phyloP scores from a whole-genome alignment of 2,797 vertebrate genomes.

The Brotula barbata region DNA sequence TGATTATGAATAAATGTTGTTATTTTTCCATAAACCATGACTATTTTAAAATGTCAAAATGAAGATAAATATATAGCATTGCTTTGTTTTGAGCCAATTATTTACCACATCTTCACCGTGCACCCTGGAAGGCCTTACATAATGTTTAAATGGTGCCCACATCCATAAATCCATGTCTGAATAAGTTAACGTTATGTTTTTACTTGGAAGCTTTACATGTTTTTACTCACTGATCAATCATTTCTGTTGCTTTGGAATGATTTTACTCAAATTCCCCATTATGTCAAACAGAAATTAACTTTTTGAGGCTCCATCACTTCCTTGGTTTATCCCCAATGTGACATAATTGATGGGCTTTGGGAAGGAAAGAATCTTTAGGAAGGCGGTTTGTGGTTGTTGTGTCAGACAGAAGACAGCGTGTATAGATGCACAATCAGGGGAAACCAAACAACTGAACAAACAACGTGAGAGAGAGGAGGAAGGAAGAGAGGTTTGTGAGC shows the following conservation, averaged over 20 bases:
- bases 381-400: not conserved
- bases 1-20: not conserved
- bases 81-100: not conserved
- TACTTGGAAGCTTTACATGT: not conserved
- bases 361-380: slow-evolving; percentile 12
- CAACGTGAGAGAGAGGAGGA: not conserved
- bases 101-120: too few species aligned
- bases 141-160: too few species aligned
- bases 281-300: not conserved
- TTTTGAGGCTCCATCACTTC: not conserved
- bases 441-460: slow-evolving; percentile 21
- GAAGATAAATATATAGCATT: not conserved
- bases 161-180: too few species aligned
- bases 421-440: slow-evolving; percentile 19
- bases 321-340: not conserved
- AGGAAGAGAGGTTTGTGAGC: not conserved
- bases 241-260: not conserved
- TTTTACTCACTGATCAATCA: not conserved
- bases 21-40: not conserved
- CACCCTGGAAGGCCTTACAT: too few species aligned
- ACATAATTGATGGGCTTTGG: slow-evolving; percentile 2
- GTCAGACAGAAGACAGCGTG: slow-evolving; percentile 21
- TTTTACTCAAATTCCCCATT: not conserved
- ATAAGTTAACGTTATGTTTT: not conserved
- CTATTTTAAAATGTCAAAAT: not conserved